Percentiles rank a stretch among this genome's conserved stretches.
phyloP scores from a whole-genome alignment of 2,113 vertebrate species.

The Grallaria varia region DNA sequence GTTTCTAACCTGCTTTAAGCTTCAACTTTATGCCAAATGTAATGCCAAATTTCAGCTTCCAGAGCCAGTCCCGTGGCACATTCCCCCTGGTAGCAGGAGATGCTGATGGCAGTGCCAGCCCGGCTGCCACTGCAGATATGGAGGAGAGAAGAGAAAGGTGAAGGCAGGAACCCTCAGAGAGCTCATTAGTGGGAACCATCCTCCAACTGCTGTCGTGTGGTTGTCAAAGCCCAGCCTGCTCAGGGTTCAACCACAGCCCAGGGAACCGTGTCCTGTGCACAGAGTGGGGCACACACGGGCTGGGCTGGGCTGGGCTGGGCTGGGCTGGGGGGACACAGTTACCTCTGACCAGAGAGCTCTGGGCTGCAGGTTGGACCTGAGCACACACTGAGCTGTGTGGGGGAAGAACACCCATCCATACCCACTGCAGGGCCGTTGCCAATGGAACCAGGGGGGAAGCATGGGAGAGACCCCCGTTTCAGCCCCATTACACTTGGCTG shows the following conservation, averaged over 20 bases:
- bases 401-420: neutral
- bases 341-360: neutral
- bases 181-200: slow-evolving; percentile 78
- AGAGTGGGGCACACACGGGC: neutral
- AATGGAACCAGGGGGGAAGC: accelerated
- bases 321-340: neutral
- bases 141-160: neutral
- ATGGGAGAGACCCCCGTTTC: neutral
- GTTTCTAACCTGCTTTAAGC: neutral
- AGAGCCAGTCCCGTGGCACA: neutral
- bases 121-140: neutral
- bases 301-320: neutral
- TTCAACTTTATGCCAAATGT: neutral
- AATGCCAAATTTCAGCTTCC: neutral
- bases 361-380: neutral
- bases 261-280: accelerated
- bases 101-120: neutral
- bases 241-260: neutral
- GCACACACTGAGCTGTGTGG: neutral
- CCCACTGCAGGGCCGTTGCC: neutral
- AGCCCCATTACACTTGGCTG: neutral
- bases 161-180: slow-evolving; percentile 71
- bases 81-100: neutral
- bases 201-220: slow-evolving; percentile 48
- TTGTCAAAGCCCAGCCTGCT: slow-evolving; percentile 24